Conservation (phyloP, 1,140 invertebrate species). For the Aphis gossypii region DNA sequence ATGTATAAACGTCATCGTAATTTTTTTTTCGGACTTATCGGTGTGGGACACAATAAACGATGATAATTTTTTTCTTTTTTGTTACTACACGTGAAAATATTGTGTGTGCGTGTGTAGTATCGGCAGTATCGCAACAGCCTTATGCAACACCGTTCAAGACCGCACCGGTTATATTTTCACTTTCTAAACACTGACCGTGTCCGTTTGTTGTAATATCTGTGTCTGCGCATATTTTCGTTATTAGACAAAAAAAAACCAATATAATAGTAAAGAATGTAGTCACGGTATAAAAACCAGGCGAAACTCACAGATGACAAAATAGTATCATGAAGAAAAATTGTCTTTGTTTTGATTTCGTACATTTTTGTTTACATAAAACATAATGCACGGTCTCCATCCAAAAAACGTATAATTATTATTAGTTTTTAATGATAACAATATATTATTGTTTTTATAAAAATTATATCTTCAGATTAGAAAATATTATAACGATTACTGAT, state of each 20-base stretch:
- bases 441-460: not conserved
- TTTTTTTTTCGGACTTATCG: slow-evolving; percentile 25
- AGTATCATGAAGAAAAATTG: not conserved
- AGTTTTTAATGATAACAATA: not conserved
- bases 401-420: slow-evolving; percentile 12
- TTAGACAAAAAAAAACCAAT: slow-evolving; percentile 38
- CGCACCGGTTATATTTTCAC: slow-evolving; percentile 54
- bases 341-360: slow-evolving; percentile 36
- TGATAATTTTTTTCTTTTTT: slow-evolving; percentile 1
- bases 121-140: slow-evolving; percentile 39
- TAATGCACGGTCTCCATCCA: not conserved
- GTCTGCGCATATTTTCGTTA: slow-evolving; percentile 6
- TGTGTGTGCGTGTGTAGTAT: not conserved
- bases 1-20: slow-evolving; percentile 4
- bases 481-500: not conserved
- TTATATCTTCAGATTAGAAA: not conserved
- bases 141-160: slow-evolving; percentile 56
- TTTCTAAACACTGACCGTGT: slow-evolving; percentile 58
- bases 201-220: slow-evolving; percentile 53
- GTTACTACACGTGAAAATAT: slow-evolving; percentile 36
- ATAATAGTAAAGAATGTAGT: slow-evolving; percentile 34
- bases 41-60: not conserved
- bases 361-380: not conserved
- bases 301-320: not conserved
- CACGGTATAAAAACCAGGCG: slow-evolving; percentile 28